A percentile compares a stretch with the other conserved stretches of the same genome.
Conservation (phyloP, 2,888 invertebrate species). For the Drosophila borealis region DNA sequence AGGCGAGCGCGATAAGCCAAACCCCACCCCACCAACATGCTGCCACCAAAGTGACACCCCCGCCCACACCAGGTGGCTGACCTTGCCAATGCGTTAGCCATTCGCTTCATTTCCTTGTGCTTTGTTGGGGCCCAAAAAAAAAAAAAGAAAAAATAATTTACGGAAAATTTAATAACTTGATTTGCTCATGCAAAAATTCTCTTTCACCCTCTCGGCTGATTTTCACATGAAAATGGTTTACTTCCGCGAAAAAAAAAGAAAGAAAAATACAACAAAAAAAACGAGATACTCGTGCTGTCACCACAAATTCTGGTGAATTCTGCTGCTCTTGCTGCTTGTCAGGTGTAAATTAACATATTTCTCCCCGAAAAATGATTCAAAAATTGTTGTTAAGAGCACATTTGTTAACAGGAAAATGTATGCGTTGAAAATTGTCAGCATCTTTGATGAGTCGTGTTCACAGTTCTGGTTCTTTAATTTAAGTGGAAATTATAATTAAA, state of each 20-base stretch:
- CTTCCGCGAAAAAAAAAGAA: constrained; percentile 58
- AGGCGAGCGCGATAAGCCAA: constrained; percentile 37
- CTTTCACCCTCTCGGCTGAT: constrained; percentile 9
- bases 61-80: constrained; percentile 57
- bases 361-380: constrained; percentile 33
- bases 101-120: constrained; percentile 59
- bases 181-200: constrained; percentile 19
- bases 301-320: constrained; percentile 38
- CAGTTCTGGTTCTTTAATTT: constrained; percentile 16
- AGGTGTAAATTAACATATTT: constrained; percentile 42
- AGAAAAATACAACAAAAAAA: constrained; percentile 9
- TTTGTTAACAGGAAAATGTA: constrained; percentile 27
- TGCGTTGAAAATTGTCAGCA: constrained; percentile 30
- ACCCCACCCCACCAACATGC: constrained; percentile 2
- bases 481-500: constrained; percentile 37
- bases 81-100: constrained; percentile 50
- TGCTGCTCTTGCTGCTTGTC: constrained; percentile 24
- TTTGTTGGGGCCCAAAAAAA: constrained; percentile 47
- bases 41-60: not conserved
- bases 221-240: constrained; percentile 50
- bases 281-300: constrained; percentile 13
- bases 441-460: constrained; percentile 2
- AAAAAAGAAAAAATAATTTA: constrained; percentile 23
- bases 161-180: constrained; percentile 27
- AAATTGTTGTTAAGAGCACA: constrained; percentile 10